These are phyloP conservation scores for Wasmannia auropunctata DNA, from an alignment of 1,140 invertebrate species.

Conservation along the genomic window DNA sequence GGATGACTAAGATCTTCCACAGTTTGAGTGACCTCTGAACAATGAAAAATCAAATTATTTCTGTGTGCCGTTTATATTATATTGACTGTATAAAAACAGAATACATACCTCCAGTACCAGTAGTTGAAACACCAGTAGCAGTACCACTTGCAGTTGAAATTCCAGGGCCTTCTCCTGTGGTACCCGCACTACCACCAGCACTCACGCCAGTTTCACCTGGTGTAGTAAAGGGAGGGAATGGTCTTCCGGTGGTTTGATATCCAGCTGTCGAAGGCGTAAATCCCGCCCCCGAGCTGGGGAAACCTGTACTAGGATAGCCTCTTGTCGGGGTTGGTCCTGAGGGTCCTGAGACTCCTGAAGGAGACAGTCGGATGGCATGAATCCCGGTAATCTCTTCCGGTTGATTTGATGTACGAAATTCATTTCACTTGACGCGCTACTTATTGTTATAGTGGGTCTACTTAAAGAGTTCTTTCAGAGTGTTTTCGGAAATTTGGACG, in stretches of 20 bases:
- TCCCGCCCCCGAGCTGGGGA: constrained; percentile 61
- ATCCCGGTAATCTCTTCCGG: not conserved
- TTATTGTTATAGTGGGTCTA: not conserved
- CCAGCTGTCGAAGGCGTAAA: not conserved
- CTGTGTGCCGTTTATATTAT: not conserved
- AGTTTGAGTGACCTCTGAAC: not conserved
- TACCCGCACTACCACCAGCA: not conserved
- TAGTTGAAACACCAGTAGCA: not conserved
- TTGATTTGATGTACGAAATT: not conserved
- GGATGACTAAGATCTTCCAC: constrained; percentile 88
- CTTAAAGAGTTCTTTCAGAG: not conserved
- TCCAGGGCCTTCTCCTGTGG: not conserved
- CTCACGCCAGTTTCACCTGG: constrained; percentile 7
- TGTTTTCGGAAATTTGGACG: not conserved
- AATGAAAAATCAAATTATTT: constrained; percentile 28
- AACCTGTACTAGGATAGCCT: constrained; percentile 60
- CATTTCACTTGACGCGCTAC: not conserved
- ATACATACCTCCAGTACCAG: not conserved
- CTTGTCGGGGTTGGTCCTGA: not conserved
- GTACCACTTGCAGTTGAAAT: no score
- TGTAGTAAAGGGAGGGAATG: constrained; percentile 55
- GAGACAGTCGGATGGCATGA: not conserved
- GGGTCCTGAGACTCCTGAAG: not conserved
- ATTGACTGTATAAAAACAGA: not conserved
- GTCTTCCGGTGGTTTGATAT: constrained; percentile 57